Conservation (phyloP, 1,140 invertebrate genomes). For the Diabrotica virgifera region DNA sequence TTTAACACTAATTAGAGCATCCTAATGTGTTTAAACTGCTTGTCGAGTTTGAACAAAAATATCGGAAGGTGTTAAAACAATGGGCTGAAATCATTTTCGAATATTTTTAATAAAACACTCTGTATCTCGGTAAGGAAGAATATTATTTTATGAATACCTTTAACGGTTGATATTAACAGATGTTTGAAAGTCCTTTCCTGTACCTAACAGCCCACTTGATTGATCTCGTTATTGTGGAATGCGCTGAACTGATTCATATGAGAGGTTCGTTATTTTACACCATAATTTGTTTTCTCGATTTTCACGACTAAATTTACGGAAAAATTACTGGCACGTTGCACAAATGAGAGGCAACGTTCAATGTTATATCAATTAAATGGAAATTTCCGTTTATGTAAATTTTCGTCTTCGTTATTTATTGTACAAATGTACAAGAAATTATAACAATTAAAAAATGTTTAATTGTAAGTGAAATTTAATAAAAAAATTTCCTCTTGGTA, state of each 20-base stretch:
- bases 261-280: constrained; percentile 20
- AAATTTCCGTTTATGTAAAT: neutral
- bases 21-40: too few relatives aligned
- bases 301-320: constrained; percentile 6
- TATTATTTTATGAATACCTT: neutral
- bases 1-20: too few relatives aligned
- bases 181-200: neutral
- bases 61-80: too few relatives aligned
- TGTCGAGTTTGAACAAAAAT: too few relatives aligned
- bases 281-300: constrained; percentile 8
- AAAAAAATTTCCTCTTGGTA: too few relatives aligned
- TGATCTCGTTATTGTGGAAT: constrained; percentile 18
- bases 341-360: constrained; percentile 10
- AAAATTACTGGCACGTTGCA: constrained; percentile 16
- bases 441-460: too few relatives aligned
- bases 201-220: constrained; percentile 9
- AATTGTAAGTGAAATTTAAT: too few relatives aligned
- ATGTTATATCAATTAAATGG: neutral
- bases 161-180: neutral
- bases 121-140: too few relatives aligned
- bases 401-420: too few relatives aligned
- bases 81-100: too few relatives aligned
- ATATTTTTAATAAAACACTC: too few relatives aligned
- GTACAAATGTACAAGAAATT: too few relatives aligned
- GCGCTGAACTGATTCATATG: constrained; percentile 14